Evolutionary conservation across 2,797 vertebrate species (phyloP).

Genomic region (Sebastolobus altivelis): DNA sequence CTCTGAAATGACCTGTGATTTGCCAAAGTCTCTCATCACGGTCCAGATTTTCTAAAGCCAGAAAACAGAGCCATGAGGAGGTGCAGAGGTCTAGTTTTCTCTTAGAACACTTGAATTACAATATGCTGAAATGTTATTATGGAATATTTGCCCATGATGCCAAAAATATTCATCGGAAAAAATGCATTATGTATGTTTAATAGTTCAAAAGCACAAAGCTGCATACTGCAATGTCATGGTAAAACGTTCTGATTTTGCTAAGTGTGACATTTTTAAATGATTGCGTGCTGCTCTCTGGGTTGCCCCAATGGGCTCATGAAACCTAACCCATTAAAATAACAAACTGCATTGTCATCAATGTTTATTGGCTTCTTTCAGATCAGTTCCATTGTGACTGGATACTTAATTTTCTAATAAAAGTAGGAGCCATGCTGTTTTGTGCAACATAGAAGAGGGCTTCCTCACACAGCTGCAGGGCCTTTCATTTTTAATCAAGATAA

Average conservation of each 20-base stretch:
- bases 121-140: too few species aligned
- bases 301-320: neutral
- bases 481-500: neutral
- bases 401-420: neutral
- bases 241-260: neutral
- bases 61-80: too few species aligned
- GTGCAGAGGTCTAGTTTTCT: too few species aligned
- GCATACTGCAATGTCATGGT: neutral
- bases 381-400: neutral
- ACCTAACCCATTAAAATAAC: neutral
- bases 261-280: neutral
- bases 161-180: neutral
- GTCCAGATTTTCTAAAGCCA: too few species aligned
- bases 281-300: neutral
- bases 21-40: fast-evolving
- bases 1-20: too few species aligned
- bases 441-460: neutral
- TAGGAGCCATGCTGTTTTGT: neutral
- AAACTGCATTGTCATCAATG: neutral
- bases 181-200: neutral
- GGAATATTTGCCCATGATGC: too few species aligned
- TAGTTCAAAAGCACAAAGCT: neutral
- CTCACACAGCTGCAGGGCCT: neutral
- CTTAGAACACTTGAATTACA: too few species aligned
- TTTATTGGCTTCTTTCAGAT: conserved; percentile 1